Percentiles rank a stretch among this genome's conserved stretches.
Conservation (phyloP, 1,140 invertebrate species). For the Heliconius nattereri region DNA sequence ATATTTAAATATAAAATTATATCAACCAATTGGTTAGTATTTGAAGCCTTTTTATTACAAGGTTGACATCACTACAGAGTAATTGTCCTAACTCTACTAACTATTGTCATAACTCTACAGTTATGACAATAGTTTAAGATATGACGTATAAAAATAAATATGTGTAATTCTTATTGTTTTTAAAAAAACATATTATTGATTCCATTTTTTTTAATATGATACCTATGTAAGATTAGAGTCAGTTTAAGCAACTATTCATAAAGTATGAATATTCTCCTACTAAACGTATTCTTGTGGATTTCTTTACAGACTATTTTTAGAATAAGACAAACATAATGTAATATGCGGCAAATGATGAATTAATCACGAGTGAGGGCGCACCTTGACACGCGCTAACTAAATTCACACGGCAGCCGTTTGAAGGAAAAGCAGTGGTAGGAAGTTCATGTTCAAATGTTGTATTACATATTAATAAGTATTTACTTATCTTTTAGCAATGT, state of each 20-base stretch:
- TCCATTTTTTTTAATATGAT: too few species aligned
- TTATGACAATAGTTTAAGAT: background rate
- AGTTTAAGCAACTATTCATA: too few species aligned
- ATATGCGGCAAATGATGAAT: background rate
- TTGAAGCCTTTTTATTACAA: background rate
- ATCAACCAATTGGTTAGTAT: background rate
- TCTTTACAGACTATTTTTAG: background rate
- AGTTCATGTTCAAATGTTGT: background rate
- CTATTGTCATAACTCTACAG: too few species aligned
- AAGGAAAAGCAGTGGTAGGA: slow-evolving; percentile 3
- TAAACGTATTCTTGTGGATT: background rate
- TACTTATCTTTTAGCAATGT: background rate
- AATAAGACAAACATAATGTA: background rate
- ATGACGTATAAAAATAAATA: background rate
- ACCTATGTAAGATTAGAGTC: too few species aligned
- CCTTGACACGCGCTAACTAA: slow-evolving; percentile 16
- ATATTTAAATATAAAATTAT: background rate
- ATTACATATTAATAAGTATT: background rate
- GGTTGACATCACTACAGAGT: background rate
- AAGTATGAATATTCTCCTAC: too few species aligned
- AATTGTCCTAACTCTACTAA: too few species aligned
- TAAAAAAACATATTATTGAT: too few species aligned
- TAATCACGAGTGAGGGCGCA: slow-evolving; percentile 21
- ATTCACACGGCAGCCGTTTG: slow-evolving; percentile 16
- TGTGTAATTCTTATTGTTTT: background rate